Base-by-base conservation (phyloP, 2,888 invertebrate species). In the Cylloceria caligata region DNA sequence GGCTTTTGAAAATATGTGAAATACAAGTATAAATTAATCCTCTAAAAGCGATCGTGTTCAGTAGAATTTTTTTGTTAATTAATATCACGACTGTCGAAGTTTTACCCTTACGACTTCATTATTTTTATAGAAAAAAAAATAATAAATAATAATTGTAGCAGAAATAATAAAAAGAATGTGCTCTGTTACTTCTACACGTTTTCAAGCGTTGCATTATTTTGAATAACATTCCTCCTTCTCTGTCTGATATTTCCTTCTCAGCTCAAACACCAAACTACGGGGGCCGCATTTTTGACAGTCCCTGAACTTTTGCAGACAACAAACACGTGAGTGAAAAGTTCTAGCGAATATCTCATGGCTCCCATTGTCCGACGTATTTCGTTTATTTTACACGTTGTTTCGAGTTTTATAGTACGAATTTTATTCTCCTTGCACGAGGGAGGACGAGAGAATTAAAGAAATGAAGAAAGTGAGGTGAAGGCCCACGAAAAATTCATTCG, bases 271-370 rank as follows among this genome's bases (percentile, higher is more conserved):
- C 16, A 27, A 65, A 7, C 42, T 11, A n/a, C 0, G 30, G 7
- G 16, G 2, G 5, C 2, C 27, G 27, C 6, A 57, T 57, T n/a
- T 0, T 9, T 57, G 6, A 34, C 16, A 36, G 27, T 36, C 13
- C 19, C 19, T 16, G 19, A 3, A 57, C 30, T 30, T 57, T 57
- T 34, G 7, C 57, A 30, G 30, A 3, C 60, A 19, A 19, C 3
- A 27, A 5, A 19, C n/a, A n/a, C n/a, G 19, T 16, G 16, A 16
- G 19, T 2, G 34, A 60, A 57, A 34, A 60, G 34, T 60, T 34
- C 16, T 2, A 19, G 6, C 34, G 60, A 34, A 60, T 34, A 60
- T 60, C 60, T 3, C 19, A 57, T 57, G 30, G 30, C 55, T 60
- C 9, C 36, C 34, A 60, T 60, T 19, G 60, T 27, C 19, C 34